Evolutionary conservation across 1,140 invertebrate species (phyloP).

Genomic region (Dendroctonus valens): DNA sequence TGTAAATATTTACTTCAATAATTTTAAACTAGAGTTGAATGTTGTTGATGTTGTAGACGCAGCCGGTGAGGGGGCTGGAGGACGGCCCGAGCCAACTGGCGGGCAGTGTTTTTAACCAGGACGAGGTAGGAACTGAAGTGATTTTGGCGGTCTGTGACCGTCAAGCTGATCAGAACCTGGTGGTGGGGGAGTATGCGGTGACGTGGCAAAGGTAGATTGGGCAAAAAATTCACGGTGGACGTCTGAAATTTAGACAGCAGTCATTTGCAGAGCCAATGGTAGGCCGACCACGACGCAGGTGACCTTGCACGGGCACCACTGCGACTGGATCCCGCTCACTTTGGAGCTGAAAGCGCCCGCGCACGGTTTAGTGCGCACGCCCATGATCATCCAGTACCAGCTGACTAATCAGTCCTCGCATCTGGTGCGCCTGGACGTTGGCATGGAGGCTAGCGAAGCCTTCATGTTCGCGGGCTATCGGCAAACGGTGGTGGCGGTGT

Average conservation of each 20-base stretch:
- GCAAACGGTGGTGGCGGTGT: constrained; percentile 67
- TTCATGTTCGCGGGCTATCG: constrained; percentile 92
- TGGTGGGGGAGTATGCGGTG: constrained; percentile 68
- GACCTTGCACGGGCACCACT: constrained; percentile 58
- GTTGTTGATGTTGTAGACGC: constrained; percentile 30
- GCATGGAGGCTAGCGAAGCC: constrained; percentile 77
- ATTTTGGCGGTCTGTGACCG: constrained; percentile 53
- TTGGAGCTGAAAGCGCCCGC: constrained; percentile 72
- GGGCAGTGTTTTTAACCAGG: constrained; percentile 48
- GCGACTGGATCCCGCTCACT: constrained; percentile 68
- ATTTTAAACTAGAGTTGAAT: background rate
- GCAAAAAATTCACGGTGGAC: background rate
- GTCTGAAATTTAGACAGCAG: background rate
- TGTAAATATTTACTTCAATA: constrained; percentile 49
- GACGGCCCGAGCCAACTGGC: constrained; percentile 45
- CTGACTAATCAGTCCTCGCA: constrained; percentile 70
- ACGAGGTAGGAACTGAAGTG: constrained; percentile 56
- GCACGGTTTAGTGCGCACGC: constrained; percentile 69
- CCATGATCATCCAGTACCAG: constrained; percentile 67
- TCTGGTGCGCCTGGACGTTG: constrained; percentile 70
- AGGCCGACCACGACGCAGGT: constrained; percentile 53
- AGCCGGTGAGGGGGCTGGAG: constrained; percentile 44
- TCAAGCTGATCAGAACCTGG: constrained; percentile 37
- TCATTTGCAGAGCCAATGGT: constrained; percentile 35
- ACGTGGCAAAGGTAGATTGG: constrained; percentile 68